A percentile compares a stretch with the other conserved stretches of the same genome.
Evolutionary conservation across 2,113 vertebrate genomes (phyloP).

Genomic region (Strix uralensis): DNA sequence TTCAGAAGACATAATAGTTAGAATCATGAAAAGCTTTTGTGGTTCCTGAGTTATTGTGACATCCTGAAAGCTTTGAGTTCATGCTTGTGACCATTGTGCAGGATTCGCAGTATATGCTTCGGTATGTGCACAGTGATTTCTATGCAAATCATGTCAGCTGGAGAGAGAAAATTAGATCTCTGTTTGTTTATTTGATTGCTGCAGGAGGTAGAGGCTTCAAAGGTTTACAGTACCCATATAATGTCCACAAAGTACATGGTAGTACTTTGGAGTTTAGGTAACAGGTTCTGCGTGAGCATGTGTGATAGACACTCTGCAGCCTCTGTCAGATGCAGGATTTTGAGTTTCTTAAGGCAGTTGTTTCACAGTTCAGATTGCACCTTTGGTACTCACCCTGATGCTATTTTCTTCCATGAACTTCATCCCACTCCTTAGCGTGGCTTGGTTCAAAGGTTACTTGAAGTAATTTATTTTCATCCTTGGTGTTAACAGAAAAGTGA

Average conservation of each 20-base stretch:
- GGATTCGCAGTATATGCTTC: background rate
- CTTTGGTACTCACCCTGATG: background rate
- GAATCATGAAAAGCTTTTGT: background rate
- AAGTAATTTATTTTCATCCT: conserved; percentile 4
- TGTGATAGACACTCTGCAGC: background rate
- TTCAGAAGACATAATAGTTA: fast-evolving
- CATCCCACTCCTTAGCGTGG: background rate
- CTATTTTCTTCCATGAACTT: background rate
- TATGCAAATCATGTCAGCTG: background rate
- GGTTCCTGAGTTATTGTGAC: background rate
- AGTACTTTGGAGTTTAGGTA: background rate
- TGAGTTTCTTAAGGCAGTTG: background rate
- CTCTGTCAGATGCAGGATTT: background rate
- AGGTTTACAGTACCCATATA: background rate
- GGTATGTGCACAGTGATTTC: background rate
- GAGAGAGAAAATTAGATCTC: background rate
- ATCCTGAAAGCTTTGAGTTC: background rate
- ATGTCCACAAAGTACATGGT: background rate
- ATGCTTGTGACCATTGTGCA: background rate
- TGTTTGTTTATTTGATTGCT: background rate
- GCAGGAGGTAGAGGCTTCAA: background rate
- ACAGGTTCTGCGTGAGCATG: fast-evolving
- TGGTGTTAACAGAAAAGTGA: background rate
- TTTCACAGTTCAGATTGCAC: background rate
- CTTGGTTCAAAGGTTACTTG: background rate